Percentiles rank a stretch among this genome's conserved stretches.
Conservation (phyloP, 2,797 vertebrate species). For the Myotis planiceps region DNA sequence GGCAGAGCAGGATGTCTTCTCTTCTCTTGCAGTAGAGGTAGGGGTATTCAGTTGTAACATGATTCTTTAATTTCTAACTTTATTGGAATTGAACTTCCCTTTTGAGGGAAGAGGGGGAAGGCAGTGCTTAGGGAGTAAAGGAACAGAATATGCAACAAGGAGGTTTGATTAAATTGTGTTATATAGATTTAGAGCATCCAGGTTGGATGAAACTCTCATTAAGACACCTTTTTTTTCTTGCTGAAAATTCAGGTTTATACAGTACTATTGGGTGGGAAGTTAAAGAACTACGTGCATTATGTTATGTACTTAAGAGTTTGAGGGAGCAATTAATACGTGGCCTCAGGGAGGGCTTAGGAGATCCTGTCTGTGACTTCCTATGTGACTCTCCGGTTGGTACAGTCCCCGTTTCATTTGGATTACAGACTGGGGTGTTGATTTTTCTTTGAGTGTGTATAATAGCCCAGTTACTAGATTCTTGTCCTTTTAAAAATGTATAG, state of each 20-base stretch:
- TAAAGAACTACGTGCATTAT: neutral
- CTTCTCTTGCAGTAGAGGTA: neutral
- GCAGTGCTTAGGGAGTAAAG: neutral
- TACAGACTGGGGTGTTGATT: constrained; percentile 61
- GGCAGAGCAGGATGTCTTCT: neutral
- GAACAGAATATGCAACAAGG: neutral
- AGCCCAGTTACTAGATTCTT: neutral
- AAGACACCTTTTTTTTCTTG: neutral
- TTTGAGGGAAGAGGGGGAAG: neutral
- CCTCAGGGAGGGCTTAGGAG: constrained; percentile 81
- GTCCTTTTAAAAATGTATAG: neutral
- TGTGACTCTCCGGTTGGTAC: constrained; percentile 66
- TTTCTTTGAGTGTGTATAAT: constrained; percentile 71
- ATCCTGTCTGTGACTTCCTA: constrained; percentile 42
- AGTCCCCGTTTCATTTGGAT: constrained; percentile 77
- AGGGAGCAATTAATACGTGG: constrained; percentile 73
- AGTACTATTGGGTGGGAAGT: neutral
- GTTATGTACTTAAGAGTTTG: neutral
- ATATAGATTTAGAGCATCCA: neutral
- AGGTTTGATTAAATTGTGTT: neutral
- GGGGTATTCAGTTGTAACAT: neutral
- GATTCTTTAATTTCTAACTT: constrained; percentile 4
- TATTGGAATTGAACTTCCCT: neutral
- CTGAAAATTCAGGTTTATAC: neutral
- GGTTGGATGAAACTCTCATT: neutral